Evolutionary conservation across 2,888 invertebrate genomes (phyloP), one percentile per base, ranked within the genome.

Genomic region (Ochropacha duplaris): DNA sequence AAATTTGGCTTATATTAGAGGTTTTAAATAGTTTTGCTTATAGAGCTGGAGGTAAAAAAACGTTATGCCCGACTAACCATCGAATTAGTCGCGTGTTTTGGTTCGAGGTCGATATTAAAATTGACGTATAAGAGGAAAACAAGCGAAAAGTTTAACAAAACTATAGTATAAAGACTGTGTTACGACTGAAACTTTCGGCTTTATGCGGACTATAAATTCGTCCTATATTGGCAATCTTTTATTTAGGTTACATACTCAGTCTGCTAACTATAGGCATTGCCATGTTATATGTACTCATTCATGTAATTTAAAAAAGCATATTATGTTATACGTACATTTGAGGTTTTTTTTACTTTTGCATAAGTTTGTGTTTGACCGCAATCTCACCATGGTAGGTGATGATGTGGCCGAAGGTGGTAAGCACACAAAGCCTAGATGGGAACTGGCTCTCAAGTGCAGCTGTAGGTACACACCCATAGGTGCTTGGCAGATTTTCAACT

Each of bases 91-190:
- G 66, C 67, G 67, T 67, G 68, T 65, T 71, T 62, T 56, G 57
- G 57, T 49, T 61, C 54, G 57, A 66, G 55, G 60, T 65, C 64
- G 59, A 69, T 70, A 72, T 65, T 67, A 65, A 65, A 70, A 71
- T 67, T 70, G 70, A 72, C 68, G 62, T 62, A 59, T 54, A 57
- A 62, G 63, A 52, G 61, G 61, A 61, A 57, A 69, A 64, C 57
- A 59, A 63, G 36, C 50, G 57, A 58, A 63, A 68, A 69, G 39
- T 64, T 66, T 60, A 56, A 55, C 54, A 28, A 50, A 31, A 55
- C 57, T 56, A 49, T 57, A n/a, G n/a, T n/a, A 57, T 54, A 61
- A 19, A 14, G 52, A 19, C 16, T 52, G 22, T 22, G 51, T 52
- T 52, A 52, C 51, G 51, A 31, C 52, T 31, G 16, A 31, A 52